A percentile compares a stretch with the other conserved stretches of the same genome.
Evolutionary conservation across 1,140 invertebrate genomes (phyloP).

Genomic region (Drosophila persimilis): DNA sequence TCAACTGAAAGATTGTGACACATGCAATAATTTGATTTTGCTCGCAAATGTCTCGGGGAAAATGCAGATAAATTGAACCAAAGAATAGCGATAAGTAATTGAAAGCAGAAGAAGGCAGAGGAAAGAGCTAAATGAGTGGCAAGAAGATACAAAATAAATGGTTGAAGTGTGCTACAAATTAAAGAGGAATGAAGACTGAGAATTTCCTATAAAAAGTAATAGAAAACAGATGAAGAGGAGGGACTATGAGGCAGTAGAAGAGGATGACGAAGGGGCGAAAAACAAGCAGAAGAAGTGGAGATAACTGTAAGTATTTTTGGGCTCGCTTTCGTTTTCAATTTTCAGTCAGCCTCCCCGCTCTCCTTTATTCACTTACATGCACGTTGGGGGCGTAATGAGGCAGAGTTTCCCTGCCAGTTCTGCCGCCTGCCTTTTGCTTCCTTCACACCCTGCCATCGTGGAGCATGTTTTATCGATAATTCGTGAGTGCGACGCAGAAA

Average conservation of each 20-base stretch:
- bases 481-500: constrained; percentile 53
- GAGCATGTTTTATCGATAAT: constrained; percentile 75
- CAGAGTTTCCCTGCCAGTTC: constrained; percentile 1
- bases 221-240: no score
- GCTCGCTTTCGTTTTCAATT: constrained; percentile 54
- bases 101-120: no score
- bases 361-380: not conserved
- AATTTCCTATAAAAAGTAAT: not conserved
- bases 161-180: not conserved
- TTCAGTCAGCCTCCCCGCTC: constrained; percentile 19
- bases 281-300: constrained; percentile 9
- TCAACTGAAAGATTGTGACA: constrained; percentile 64
- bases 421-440: not conserved
- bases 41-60: constrained; percentile 20
- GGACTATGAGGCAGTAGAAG: not conserved
- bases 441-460: constrained; percentile 4
- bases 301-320: not conserved
- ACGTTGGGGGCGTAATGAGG: constrained; percentile 63
- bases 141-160: no score
- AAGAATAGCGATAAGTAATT: no score
- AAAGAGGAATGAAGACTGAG: not conserved
- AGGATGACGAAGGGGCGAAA: no score
- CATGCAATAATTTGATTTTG: constrained; percentile 74
- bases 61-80: no score
- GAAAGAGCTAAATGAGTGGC: no score